Evolutionary conservation across 2,888 invertebrate genomes (phyloP).

Genomic region (Danaus chrysippus): DNA sequence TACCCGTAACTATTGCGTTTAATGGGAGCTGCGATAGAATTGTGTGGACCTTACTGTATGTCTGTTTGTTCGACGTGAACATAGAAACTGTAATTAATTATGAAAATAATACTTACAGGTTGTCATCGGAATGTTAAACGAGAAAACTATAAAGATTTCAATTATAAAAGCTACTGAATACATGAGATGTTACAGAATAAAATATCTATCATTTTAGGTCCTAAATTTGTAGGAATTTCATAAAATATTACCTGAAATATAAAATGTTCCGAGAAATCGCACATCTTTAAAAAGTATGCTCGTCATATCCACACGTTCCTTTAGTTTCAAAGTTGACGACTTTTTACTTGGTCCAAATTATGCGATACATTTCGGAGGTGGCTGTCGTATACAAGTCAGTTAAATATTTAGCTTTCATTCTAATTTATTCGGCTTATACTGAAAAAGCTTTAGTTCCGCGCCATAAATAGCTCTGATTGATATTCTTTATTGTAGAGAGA

Average conservation of each 20-base stretch:
- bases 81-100: too few species aligned
- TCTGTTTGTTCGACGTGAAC: not conserved
- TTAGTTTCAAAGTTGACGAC: conserved; percentile 56
- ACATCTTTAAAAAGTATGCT: not conserved
- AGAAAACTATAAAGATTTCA: too few species aligned
- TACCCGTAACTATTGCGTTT: conserved; percentile 75
- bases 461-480: conserved; percentile 62
- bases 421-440: conserved; percentile 68
- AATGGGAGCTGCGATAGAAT: conserved; percentile 50
- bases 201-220: too few species aligned
- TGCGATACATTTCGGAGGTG: conserved; percentile 72
- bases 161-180: too few species aligned
- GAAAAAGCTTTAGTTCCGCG: conserved; percentile 61
- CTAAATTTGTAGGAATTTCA: too few species aligned
- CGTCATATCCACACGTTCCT: conserved; percentile 28
- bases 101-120: too few species aligned
- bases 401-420: conserved; percentile 69
- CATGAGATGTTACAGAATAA: too few species aligned
- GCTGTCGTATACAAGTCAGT: conserved; percentile 69
- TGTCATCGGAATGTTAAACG: too few species aligned
- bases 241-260: not conserved
- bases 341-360: conserved; percentile 72
- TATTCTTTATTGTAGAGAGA: conserved; percentile 41
- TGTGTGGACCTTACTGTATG: conserved; percentile 42
- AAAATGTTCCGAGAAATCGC: not conserved